Evolutionary conservation across 1,140 invertebrate genomes (phyloP).

Genomic region (Cydia amplana): DNA sequence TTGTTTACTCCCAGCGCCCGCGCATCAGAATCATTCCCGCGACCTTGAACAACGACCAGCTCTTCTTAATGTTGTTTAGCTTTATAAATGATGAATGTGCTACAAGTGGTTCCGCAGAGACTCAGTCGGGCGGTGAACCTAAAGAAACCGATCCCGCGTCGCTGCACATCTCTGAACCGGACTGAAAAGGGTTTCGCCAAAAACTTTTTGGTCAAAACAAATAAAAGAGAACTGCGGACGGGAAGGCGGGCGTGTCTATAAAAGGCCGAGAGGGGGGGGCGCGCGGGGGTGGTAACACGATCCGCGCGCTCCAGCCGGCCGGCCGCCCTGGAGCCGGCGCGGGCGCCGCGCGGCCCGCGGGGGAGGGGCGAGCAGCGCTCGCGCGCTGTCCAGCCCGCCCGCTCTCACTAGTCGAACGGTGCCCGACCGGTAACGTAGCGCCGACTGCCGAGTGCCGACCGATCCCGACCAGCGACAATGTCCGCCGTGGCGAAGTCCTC

Average conservation of each 20-base stretch:
- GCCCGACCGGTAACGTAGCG: constrained; percentile 78
- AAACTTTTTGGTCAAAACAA: constrained; percentile 74
- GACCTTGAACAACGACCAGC: constrained; percentile 17
- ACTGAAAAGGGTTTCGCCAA: constrained; percentile 60
- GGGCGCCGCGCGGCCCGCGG: constrained; percentile 36
- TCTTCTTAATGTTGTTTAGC: constrained; percentile 20
- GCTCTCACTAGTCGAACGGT: constrained; percentile 78
- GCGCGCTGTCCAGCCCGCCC: constrained; percentile 47
- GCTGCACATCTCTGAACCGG: constrained; percentile 36
- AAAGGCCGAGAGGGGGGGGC: constrained; percentile 75
- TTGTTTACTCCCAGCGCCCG: constrained; percentile 22
- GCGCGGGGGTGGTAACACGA: constrained; percentile 78
- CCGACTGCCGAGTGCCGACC: constrained; percentile 73
- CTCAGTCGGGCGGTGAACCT: neutral
- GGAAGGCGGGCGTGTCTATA: constrained; percentile 77
- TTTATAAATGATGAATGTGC: constrained; percentile 16
- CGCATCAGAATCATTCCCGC: neutral
- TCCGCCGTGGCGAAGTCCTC: constrained; percentile 90
- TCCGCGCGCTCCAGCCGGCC: constrained; percentile 73
- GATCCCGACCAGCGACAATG: constrained; percentile 81
- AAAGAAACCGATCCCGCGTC: constrained; percentile 32
- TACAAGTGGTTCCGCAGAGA: neutral
- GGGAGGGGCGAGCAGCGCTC: constrained; percentile 39
- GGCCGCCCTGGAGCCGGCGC: constrained; percentile 66
- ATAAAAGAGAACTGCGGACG: constrained; percentile 67